Conservation (phyloP, 2,113 vertebrate species). For the Micronycteris hirsuta region DNA sequence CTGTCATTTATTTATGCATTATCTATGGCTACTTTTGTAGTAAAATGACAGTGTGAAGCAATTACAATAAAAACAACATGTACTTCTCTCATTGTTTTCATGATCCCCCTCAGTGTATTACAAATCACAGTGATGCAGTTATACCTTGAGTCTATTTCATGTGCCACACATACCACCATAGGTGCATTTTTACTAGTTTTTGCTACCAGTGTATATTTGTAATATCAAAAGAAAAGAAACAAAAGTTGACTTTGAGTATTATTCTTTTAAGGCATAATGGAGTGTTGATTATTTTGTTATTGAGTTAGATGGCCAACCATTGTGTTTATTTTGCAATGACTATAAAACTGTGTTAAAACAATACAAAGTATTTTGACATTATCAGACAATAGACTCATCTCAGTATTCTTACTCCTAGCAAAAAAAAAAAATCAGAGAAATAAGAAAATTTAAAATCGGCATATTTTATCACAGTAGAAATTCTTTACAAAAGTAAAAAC, state of each 20-base stretch:
- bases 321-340: not conserved
- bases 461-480: not conserved
- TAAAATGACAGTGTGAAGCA: not conserved
- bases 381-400: not conserved
- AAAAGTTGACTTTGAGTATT: not conserved
- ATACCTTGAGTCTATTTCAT: not conserved
- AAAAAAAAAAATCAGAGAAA: not conserved
- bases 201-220: not conserved
- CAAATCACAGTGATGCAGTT: not conserved
- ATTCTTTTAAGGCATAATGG: not conserved
- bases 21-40: not conserved
- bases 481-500: not conserved
- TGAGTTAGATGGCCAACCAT: not conserved
- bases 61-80: not conserved
- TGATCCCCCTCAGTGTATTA: not conserved
- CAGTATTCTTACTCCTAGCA: not conserved
- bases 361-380: not conserved
- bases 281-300: not conserved
- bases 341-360: conserved; percentile 18
- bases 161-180: not conserved
- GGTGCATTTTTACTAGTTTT: not conserved
- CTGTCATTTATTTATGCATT: not conserved
- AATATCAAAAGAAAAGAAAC: not conserved
- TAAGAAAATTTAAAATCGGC: not conserved
- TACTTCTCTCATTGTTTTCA: not conserved